These are phyloP conservation scores for Rutilus rutilus DNA, from an alignment of 2,113 vertebrate species.

Conservation along the genomic window DNA sequence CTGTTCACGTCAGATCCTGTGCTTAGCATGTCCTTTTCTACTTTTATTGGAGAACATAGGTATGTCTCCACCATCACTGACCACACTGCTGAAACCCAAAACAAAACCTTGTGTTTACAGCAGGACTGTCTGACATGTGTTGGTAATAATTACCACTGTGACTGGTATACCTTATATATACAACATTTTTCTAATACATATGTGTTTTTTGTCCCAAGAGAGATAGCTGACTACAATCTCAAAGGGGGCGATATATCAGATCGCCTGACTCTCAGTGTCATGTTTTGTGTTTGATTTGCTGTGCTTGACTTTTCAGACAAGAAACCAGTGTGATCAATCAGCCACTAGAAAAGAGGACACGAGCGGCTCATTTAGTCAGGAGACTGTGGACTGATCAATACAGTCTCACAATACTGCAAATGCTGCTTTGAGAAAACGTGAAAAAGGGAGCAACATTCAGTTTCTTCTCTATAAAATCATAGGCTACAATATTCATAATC, in stretches of 20 bases:
- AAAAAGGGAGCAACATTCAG: neutral
- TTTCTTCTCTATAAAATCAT: neutral
- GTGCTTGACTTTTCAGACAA: constrained; percentile 17
- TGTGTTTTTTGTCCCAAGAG: neutral
- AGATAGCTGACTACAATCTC: neutral
- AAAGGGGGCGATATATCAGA: neutral
- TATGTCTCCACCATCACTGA: neutral
- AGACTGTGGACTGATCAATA: constrained; percentile 23
- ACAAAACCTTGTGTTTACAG: constrained; percentile 19
- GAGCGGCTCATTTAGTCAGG: constrained; percentile 9
- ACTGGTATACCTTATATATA: neutral
- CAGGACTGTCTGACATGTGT: neutral
- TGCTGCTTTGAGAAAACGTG: neutral
- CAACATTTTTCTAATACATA: neutral
- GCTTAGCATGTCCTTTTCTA: neutral
- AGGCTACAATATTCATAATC: too few relatives aligned
- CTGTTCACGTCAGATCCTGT: constrained; percentile 33
- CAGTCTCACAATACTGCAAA: neutral
- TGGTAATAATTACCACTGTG: constrained; percentile 14
- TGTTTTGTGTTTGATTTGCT: constrained; percentile 20
- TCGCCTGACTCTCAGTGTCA: neutral
- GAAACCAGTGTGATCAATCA: neutral
- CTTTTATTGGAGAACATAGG: neutral
- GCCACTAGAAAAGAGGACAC: neutral
- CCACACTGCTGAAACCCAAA: neutral